These are phyloP conservation scores for Panthera leo DNA, from an alignment of 2,113 vertebrate genomes.

Conservation along the genomic window DNA sequence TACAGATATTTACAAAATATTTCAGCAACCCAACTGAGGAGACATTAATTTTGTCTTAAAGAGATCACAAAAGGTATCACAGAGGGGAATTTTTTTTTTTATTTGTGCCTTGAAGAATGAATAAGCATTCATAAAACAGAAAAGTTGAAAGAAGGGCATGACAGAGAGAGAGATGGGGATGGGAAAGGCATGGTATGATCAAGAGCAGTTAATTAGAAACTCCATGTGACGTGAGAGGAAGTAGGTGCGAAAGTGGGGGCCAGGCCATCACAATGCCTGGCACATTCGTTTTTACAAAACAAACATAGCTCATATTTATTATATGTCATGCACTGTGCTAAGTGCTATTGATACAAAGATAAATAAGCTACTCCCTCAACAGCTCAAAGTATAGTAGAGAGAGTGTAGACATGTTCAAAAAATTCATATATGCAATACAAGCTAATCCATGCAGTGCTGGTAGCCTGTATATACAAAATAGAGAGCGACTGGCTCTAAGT, in stretches of 20 bases:
- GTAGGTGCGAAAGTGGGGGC: background rate
- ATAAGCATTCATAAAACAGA: background rate
- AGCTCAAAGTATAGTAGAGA: background rate
- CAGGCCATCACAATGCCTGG: background rate
- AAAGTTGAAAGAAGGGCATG: background rate
- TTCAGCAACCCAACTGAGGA: background rate
- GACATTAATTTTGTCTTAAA: background rate
- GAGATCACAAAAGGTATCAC: background rate
- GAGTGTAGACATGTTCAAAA: background rate
- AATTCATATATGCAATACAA: background rate
- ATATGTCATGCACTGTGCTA: background rate
- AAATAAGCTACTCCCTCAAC: background rate
- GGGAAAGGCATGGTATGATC: background rate
- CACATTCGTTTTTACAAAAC: background rate
- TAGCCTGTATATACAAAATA: background rate
- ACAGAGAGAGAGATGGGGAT: background rate
- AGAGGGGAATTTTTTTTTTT: background rate
- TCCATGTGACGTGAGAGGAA: background rate
- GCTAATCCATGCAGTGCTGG: background rate
- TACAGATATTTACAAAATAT: background rate
- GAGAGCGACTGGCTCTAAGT: background rate
- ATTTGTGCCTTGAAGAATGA: background rate
- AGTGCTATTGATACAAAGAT: background rate
- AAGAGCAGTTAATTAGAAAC: background rate
- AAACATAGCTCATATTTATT: background rate